Base-by-base conservation (phyloP, 1,140 invertebrate species). In the Orius insidiosus region DNA sequence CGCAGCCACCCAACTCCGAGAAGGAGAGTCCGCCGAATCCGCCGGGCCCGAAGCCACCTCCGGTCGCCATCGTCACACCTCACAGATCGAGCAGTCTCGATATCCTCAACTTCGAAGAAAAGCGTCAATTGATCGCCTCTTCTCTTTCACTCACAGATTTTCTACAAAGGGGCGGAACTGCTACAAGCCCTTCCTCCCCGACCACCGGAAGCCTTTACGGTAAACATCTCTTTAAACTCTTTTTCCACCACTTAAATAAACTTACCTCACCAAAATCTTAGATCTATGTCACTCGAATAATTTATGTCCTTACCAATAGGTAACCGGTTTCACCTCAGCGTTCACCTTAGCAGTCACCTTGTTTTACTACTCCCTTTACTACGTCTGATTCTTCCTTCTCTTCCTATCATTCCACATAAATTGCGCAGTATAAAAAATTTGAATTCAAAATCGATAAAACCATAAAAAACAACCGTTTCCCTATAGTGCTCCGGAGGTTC, bases 101-200 rank as follows among this genome's bases (percentile, higher is more conserved):
- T 65, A 84, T 83, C 63, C 70, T 88, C 18, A 87, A 88, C 64
- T 90, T 88, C 59, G 82, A 88, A 62, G 85, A 90, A 66, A 86
- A 86, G 63, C 68, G 84, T 49, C 80, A 86, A 64, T 67, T 88
- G 52, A 88, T 90, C 47, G 85, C 85, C 5, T 86, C 83, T 38
- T 84, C 83, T 19, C 61, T 88, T 54, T 87, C 83, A 35, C 64
- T 88, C 24, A 84, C 82, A 44, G 85, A 89, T 61, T 85, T 88
- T 59, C 60, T 87, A 42, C 78, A 80, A 45, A 79, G 80, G 2
- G 63, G 65, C 11, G 56, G 56, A 8, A 52, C 54, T 38, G 55
- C 55, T 24, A 57, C 56, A 13, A 57, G 54, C 6, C 56, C 56
- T 18, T 54, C 57, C 8, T 57, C 54, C 16, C 57, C 57, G 6